Evolutionary conservation across 2,113 vertebrate genomes (phyloP), one percentile per base, ranked within the genome.

Genomic region (Callipepla squamata): DNA sequence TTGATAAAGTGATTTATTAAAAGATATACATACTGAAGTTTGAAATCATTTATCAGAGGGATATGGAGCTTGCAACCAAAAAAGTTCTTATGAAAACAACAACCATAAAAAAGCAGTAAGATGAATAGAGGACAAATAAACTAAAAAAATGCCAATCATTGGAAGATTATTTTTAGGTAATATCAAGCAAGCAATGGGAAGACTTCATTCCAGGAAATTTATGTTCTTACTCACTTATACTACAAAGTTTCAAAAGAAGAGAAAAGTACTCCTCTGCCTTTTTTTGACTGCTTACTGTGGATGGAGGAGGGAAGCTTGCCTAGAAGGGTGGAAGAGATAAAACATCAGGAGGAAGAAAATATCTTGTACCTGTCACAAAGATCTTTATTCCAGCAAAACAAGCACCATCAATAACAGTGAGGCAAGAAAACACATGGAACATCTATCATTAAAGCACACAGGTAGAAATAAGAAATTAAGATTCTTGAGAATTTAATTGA

Each of bases 31-130:
- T 63, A 44, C 6, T 78, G 73, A 86, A 77, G 44, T 84, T 77
- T 67, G 78, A 83, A 84, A 84, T 89, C 11, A 69, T 79, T 65
- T 92, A 42, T 84, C 80, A 86, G 51, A 90, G n/a, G 22, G 13
- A 14, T n/a, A 68, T 48, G 80, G 23, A 81, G 21, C 22, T 51
- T 75, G 42, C 1, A 18, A 78, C 4, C 13, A 81, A 13, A 6
- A 13, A 87, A 78, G 7, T 6, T 47, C 20, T 69, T 82, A 65
- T 30, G 17, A 78, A 73, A 65, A 42, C 9, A 8, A 59, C 51
- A 69, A 44, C 53, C 26, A 20, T 19, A 57, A 63, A 51, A 74
- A 25, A 34, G 36, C 36, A 53, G 21, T 26, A 36, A 55, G 28
- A 20, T 51, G 68, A n/a, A 57, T 4, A 0, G 0, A 2, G 5